Percentiles rank a stretch among this genome's conserved stretches.
These are phyloP conservation scores for Drosophila ambigua DNA, from an alignment of 1,140 invertebrate genomes.

Conservation along the genomic window DNA sequence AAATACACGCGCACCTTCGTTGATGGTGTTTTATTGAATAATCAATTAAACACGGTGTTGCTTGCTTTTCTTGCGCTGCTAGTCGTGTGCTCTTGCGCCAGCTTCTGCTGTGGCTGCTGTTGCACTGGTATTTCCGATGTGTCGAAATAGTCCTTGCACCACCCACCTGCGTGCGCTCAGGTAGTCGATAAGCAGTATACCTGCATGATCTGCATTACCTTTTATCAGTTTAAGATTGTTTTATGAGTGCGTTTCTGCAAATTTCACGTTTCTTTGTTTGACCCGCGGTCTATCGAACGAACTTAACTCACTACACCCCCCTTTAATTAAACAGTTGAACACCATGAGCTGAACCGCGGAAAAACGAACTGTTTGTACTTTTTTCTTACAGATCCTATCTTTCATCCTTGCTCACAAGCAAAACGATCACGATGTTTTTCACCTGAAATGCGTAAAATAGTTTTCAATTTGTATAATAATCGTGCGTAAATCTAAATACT, in stretches of 20 bases:
- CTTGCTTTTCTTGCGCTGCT: slow-evolving; percentile 3
- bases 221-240: slow-evolving; percentile 61
- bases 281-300: too few species aligned
- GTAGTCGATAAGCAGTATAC: slow-evolving; percentile 8
- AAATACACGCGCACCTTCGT: slow-evolving; percentile 20
- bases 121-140: slow-evolving; percentile 71
- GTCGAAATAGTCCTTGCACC: slow-evolving; percentile 32
- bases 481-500: too few species aligned
- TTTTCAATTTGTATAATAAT: too few species aligned
- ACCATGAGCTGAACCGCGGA: too few species aligned
- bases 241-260: slow-evolving; percentile 23
- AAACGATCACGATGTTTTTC: too few species aligned
- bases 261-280: slow-evolving; percentile 71
- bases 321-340: too few species aligned
- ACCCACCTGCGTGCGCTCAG: slow-evolving; percentile 14
- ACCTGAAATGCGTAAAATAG: too few species aligned
- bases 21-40: slow-evolving; percentile 65
- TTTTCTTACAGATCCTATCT: too few species aligned
- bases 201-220: slow-evolving; percentile 59
- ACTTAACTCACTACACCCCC: too few species aligned
- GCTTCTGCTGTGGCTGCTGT: slow-evolving; percentile 17
- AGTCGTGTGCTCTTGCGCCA: slow-evolving; percentile 22
- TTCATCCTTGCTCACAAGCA: too few species aligned
- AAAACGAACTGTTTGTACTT: too few species aligned
- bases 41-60: slow-evolving; percentile 69